Percentiles rank a stretch among this genome's conserved stretches.
Conservation (phyloP, 2,797 vertebrate genomes). For the Myripristis jacobus region DNA sequence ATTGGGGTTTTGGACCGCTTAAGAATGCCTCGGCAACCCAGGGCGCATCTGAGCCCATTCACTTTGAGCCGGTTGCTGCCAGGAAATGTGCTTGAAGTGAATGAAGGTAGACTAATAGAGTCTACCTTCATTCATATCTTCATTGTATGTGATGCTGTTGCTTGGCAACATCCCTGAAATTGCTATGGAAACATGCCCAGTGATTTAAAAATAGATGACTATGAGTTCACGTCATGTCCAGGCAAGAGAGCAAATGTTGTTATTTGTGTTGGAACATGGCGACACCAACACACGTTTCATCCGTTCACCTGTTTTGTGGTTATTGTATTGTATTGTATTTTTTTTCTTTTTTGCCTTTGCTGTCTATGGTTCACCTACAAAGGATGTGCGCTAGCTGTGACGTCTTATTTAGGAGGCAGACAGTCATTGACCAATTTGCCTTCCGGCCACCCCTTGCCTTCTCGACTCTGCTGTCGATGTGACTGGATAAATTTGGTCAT, state of each 20-base stretch:
- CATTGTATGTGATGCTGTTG: constrained; percentile 88
- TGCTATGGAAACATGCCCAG: constrained; percentile 93
- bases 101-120: too few species aligned
- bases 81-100: constrained; percentile 72
- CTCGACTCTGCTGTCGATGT: constrained; percentile 36
- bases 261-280: neutral
- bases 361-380: constrained; percentile 1
- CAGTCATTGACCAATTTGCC: constrained; percentile 60
- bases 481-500: constrained; percentile 29
- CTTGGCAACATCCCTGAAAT: constrained; percentile 94
- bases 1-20: constrained; percentile 11
- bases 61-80: constrained; percentile 45
- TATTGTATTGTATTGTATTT: too few species aligned
- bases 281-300: neutral
- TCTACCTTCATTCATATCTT: constrained; percentile 86
- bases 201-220: constrained; percentile 84
- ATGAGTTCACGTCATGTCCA: constrained; percentile 77
- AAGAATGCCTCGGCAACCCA: constrained; percentile 41
- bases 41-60: constrained; percentile 67
- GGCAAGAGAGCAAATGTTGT: constrained; percentile 33
- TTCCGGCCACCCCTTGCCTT: constrained; percentile 64
- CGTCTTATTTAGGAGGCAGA: constrained; percentile 62
- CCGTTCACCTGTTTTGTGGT: neutral
- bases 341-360: neutral
- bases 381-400: constrained; percentile 56